phyloP scores from a whole-genome alignment of 2,888 invertebrate species.

The Drosophila monieri region DNA sequence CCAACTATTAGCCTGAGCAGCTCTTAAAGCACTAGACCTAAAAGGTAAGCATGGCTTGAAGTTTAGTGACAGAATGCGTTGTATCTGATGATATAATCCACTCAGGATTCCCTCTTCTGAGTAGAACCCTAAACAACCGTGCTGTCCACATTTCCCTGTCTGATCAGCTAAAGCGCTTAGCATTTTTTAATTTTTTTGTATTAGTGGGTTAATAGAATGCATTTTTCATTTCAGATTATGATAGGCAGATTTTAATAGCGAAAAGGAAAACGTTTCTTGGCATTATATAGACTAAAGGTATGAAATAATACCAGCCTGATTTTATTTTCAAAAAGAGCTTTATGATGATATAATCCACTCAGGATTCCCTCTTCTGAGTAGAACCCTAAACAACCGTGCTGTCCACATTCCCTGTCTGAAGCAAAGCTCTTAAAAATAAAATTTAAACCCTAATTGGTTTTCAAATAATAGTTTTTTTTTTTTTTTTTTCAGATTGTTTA shows the following conservation, averaged over 20 bases:
- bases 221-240: neutral
- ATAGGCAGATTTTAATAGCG: neutral
- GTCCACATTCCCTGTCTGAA: slow-evolving; percentile 58
- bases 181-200: neutral
- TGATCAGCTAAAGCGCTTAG: neutral
- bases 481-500: neutral
- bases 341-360: slow-evolving; percentile 65
- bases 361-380: slow-evolving; percentile 75
- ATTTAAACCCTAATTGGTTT: neutral
- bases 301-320: neutral
- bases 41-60: slow-evolving; percentile 27
- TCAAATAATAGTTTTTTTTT: neutral
- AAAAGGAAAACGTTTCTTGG: neutral
- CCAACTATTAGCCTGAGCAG: no score
- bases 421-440: slow-evolving; percentile 21
- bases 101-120: slow-evolving; percentile 76
- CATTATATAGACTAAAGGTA: neutral
- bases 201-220: neutral
- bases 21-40: neutral
- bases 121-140: slow-evolving; percentile 72
- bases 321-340: slow-evolving; percentile 13
- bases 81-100: slow-evolving; percentile 61
- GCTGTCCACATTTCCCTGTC: slow-evolving; percentile 55
- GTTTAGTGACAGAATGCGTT: neutral
- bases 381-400: slow-evolving; percentile 72